Percentiles rank a stretch among this genome's conserved stretches.
Conservation (phyloP, 1,140 invertebrate genomes). For the Ladona fulva region DNA sequence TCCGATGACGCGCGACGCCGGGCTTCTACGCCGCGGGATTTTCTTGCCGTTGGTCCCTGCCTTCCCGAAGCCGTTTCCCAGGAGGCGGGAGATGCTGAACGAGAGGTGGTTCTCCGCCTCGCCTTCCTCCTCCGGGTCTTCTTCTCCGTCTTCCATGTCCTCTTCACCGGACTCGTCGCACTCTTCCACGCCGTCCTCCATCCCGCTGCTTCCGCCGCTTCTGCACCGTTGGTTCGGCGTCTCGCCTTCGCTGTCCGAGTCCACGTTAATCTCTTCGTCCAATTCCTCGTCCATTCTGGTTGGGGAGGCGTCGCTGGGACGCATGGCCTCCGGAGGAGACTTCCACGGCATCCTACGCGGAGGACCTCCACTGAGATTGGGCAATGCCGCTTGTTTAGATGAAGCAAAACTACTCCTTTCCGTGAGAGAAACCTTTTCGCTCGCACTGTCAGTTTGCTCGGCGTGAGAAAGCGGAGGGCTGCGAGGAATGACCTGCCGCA, state of each 20-base stretch:
- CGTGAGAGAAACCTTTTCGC: too few species aligned
- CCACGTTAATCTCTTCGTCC: slow-evolving; percentile 30
- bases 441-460: too few species aligned
- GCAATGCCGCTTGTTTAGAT: too few species aligned
- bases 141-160: slow-evolving; percentile 25
- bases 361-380: too few species aligned
- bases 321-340: not conserved
- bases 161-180: slow-evolving; percentile 17
- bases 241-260: slow-evolving; percentile 25
- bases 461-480: too few species aligned
- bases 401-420: too few species aligned
- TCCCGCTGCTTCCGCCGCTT: slow-evolving; percentile 11
- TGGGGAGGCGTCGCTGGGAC: not conserved
- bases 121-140: slow-evolving; percentile 29
- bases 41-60: slow-evolving; percentile 23
- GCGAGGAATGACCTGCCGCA: too few species aligned
- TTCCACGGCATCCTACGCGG: not conserved
- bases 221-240: slow-evolving; percentile 16
- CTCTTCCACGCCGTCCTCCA: not conserved
- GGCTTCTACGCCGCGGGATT: slow-evolving; percentile 28
- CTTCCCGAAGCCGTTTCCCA: slow-evolving; percentile 32
- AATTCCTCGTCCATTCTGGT: slow-evolving; percentile 20
- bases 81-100: slow-evolving; percentile 43
- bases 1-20: slow-evolving; percentile 32
- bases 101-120: slow-evolving; percentile 32